Evolutionary conservation across 1,140 invertebrate species (phyloP).

Genomic region (Ceratosolen fusciceps): DNA sequence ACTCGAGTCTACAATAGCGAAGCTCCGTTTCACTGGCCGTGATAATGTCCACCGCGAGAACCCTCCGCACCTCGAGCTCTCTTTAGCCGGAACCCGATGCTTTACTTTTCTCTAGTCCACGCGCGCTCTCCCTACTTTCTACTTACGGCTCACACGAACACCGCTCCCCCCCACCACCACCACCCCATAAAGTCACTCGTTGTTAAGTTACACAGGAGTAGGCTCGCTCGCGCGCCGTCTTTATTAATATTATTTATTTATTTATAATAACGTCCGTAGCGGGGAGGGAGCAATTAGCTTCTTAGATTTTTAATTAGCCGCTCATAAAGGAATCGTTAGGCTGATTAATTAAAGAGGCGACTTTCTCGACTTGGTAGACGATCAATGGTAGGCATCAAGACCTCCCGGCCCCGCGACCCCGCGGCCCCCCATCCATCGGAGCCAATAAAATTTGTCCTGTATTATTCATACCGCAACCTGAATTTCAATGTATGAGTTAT

Average conservation of each 20-base stretch:
- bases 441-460: slow-evolving; percentile 26
- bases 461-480: slow-evolving; percentile 16
- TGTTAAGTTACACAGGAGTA: too few species aligned
- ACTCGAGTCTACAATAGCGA: not conserved
- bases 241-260: too few species aligned
- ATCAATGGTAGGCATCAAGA: not conserved
- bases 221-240: too few species aligned
- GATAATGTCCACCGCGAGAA: not conserved
- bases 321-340: too few species aligned
- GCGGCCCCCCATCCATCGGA: not conserved
- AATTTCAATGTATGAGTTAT: slow-evolving; percentile 29
- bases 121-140: not conserved
- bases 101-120: not conserved
- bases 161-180: too few species aligned
- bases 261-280: too few species aligned
- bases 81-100: not conserved
- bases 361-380: not conserved
- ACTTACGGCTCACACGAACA: not conserved
- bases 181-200: too few species aligned
- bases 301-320: too few species aligned
- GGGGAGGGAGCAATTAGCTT: too few species aligned
- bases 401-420: too few species aligned
- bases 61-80: not conserved
- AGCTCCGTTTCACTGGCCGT: not conserved
- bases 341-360: slow-evolving; percentile 8